Base-by-base conservation (phyloP, 2,113 vertebrate species). In the Chloropsis cyanopogon region DNA sequence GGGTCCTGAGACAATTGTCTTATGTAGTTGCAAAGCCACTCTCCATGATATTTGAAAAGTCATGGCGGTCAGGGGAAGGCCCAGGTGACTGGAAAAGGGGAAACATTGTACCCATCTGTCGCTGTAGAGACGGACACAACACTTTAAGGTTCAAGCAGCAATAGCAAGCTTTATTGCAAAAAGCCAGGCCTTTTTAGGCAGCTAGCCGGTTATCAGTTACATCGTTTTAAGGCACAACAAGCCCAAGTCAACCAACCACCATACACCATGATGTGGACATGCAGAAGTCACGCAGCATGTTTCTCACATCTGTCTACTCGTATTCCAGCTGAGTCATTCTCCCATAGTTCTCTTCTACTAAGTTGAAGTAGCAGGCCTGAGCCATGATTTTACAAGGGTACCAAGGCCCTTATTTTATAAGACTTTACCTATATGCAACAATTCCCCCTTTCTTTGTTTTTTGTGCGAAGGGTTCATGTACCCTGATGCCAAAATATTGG, bases 221-320 rank as follows among this genome's bases (percentile, higher is more conserved):
- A 11, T 7, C 2, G 24, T 35, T 64, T 35, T 35, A 29, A 64
- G 31, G 39, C 24, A 35, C 25, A n/a, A 29, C 10, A 47, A 53
- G 19, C 25, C 31, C 49, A 79, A 35, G 25, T 3, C 31, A 28
- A 26, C 10, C 57, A 50, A 28, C 14, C 19, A 29, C 19, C 26
- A 25, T 1, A 13, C 12, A 33, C 1, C 35, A 20, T 0, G 1
- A 9, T 29, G 24, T 53, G 76, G 24, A 14, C 24, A 14, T 2
- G 31, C 6, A 14, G 60, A 49, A 23, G 24, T 17, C 39, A 35
- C 1, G 2, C 39, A 44, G 37, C 14, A 41, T 2, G 1, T 17
- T 8, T 26, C 44, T 47, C 39, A 21, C 14, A 5, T 59, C 35
- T 41, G 28, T 26, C 35, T 14, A 17, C 6, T 8, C 14, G 9